A percentile compares a stretch with the other conserved stretches of the same genome.
Conservation (phyloP, 2,797 vertebrate genomes). For the Danio albolineatus region DNA sequence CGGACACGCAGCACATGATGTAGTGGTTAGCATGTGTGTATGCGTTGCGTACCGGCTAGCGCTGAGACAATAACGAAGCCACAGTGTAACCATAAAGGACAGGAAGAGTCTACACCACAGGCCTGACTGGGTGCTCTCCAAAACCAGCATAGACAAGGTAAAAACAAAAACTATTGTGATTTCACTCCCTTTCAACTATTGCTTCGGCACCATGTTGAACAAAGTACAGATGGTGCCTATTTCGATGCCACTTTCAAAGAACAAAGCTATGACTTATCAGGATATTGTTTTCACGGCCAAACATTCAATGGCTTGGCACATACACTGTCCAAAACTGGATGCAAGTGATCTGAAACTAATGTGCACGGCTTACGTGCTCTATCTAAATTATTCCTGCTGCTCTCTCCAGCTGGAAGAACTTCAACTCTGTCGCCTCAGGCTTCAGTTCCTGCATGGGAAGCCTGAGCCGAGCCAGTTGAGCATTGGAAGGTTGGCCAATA, state of each 20-base stretch:
- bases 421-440: conserved; percentile 66
- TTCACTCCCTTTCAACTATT: not conserved
- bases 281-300: conserved; percentile 27
- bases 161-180: not conserved
- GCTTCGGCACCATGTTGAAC: not conserved
- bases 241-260: conserved; percentile 2
- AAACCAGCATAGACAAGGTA: conserved; percentile 8
- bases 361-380: conserved; percentile 80
- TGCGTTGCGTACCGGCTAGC: conserved; percentile 11
- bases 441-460: conserved; percentile 52
- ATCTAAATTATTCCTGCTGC: conserved; percentile 60
- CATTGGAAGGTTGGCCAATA: conserved; percentile 16
- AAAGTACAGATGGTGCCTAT: not conserved
- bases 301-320: conserved; percentile 23
- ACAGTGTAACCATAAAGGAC: conserved; percentile 37
- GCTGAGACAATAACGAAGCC: conserved; percentile 39
- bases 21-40: not conserved
- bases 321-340: conserved; percentile 58
- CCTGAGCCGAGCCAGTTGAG: conserved; percentile 21
- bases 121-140: conserved; percentile 21
- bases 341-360: conserved; percentile 78
- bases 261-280: conserved; percentile 21
- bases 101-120: conserved; percentile 49
- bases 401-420: conserved; percentile 72
- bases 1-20: not conserved